Percentiles rank a stretch among this genome's conserved stretches.
phyloP scores from a whole-genome alignment of 2,797 vertebrate genomes.

The Dryobates pubescens region DNA sequence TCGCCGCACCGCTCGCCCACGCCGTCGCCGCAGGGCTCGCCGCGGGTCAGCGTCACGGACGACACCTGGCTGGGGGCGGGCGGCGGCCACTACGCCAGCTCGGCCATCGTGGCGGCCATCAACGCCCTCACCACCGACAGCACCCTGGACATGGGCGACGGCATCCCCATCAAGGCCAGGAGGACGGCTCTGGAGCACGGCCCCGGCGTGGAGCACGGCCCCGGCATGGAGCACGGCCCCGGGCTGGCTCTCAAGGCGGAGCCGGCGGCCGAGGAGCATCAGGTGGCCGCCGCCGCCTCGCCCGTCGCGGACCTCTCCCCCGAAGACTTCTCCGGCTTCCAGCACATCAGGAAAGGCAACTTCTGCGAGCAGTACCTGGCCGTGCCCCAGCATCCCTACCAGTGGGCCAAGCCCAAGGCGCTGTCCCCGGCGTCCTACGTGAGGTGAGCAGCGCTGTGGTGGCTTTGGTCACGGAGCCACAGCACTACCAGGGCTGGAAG shows the following conservation, averaged over 20 bases:
- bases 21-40: constrained; percentile 88
- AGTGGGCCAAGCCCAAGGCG: constrained; percentile 92
- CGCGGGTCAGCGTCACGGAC: constrained; percentile 91
- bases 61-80: constrained; percentile 86
- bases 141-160: constrained; percentile 87
- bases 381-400: constrained; percentile 90
- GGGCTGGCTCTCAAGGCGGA: no score
- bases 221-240: no score
- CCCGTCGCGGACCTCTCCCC: constrained; percentile 77
- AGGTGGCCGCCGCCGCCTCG: constrained; percentile 24
- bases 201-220: constrained; percentile 69
- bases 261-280: no score
- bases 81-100: constrained; percentile 96
- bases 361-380: constrained; percentile 92
- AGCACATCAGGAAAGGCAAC: constrained; percentile 88
- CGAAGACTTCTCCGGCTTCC: constrained; percentile 84
- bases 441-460: constrained; percentile 80
- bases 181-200: constrained; percentile 87
- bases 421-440: constrained; percentile 80
- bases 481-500: no score
- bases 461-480: no score
- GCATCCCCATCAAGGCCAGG: constrained; percentile 91
- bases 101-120: constrained; percentile 95
- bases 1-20: constrained; percentile 90
- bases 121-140: constrained; percentile 95